phyloP scores from a whole-genome alignment of 2,113 vertebrate species.

The Oncorhynchus masou region DNA sequence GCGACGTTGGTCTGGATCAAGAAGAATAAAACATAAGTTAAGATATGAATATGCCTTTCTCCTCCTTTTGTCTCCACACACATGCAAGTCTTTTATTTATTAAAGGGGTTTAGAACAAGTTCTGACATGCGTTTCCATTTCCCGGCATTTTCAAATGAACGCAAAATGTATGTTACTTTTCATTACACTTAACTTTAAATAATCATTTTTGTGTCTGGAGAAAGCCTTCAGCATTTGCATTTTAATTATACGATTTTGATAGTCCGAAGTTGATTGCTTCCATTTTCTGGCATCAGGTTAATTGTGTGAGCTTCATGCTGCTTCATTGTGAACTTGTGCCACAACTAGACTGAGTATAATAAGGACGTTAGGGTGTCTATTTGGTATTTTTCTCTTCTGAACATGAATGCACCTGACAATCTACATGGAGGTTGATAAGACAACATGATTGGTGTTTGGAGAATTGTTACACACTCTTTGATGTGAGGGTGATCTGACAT shows the following conservation, averaged over 20 bases:
- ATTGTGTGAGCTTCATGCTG: constrained; percentile 58
- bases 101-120: constrained; percentile 16
- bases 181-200: constrained; percentile 61
- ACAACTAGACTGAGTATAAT: constrained; percentile 45
- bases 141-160: constrained; percentile 29
- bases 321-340: constrained; percentile 51
- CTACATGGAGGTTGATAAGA: no score
- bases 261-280: constrained; percentile 62
- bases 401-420: no score
- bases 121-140: background rate
- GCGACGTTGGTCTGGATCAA: background rate
- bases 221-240: constrained; percentile 62
- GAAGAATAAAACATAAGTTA: background rate
- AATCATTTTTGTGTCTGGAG: constrained; percentile 49
- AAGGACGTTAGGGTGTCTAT: no score
- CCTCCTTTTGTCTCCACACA: background rate
- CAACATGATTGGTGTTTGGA: no score
- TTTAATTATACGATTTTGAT: constrained; percentile 67
- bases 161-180: constrained; percentile 51
- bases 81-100: constrained; percentile 10
- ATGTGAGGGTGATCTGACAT: background rate
- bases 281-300: constrained; percentile 60
- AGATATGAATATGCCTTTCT: no score
- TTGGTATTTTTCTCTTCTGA: no score
- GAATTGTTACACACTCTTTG: no score